phyloP scores from a whole-genome alignment of 2,113 vertebrate genomes.

The Aptenodytes patagonicus region DNA sequence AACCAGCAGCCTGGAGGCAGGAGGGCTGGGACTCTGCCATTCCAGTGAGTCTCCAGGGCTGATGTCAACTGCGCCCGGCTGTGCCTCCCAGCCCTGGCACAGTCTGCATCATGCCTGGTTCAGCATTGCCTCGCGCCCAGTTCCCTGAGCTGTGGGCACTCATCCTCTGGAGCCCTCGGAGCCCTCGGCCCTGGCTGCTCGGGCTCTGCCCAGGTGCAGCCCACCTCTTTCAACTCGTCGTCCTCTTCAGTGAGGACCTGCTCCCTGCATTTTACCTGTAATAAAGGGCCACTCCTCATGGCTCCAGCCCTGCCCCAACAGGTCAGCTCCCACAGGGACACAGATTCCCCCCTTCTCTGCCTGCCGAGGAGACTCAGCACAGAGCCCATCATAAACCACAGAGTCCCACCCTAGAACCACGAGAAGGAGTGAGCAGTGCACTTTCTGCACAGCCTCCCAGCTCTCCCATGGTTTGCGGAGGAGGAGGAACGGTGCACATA shows the following conservation, averaged over 20 bases:
- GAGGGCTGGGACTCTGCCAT: not conserved
- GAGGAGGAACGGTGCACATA: constrained; percentile 1
- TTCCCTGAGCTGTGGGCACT: not conserved
- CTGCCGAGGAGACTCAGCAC: not conserved
- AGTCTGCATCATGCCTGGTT: not conserved
- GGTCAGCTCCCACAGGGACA: not conserved
- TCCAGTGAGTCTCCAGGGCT: not conserved
- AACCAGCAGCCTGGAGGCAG: not conserved
- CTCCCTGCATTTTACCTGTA: not conserved
- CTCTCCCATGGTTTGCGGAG: not conserved
- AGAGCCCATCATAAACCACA: not conserved
- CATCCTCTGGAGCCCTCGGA: not conserved
- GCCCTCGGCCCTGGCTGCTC: no score
- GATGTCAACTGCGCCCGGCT: not conserved
- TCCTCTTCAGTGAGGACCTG: not conserved
- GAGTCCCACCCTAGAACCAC: not conserved
- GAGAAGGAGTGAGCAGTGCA: not conserved
- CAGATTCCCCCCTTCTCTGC: not conserved
- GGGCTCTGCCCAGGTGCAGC: not conserved
- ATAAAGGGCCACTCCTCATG: not conserved
- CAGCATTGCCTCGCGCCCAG: not conserved
- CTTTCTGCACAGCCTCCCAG: not conserved
- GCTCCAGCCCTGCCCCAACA: not conserved
- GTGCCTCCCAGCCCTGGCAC: not conserved
- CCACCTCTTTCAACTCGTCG: not conserved